These are phyloP conservation scores for Probaryconus sp. DNA, from an alignment of 1,140 invertebrate species.

Conservation along the genomic window DNA sequence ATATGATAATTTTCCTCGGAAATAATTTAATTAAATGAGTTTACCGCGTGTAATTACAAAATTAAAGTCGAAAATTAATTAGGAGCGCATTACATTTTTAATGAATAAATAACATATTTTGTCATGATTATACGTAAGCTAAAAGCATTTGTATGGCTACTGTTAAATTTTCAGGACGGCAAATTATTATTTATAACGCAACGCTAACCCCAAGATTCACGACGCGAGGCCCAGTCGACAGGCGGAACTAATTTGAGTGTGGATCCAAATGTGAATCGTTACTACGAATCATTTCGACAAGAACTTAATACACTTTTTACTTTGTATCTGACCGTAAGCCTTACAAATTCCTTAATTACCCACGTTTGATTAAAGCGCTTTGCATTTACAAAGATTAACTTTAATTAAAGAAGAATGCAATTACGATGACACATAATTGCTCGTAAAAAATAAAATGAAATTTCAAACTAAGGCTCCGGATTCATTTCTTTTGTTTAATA, in stretches of 20 bases:
- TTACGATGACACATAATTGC: neutral
- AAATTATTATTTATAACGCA: constrained; percentile 58
- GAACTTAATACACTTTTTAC: constrained; percentile 60
- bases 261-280: constrained; percentile 53
- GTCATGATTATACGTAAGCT: constrained; percentile 45
- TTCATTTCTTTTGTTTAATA: no score
- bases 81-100: constrained; percentile 42
- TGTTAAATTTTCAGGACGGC: constrained; percentile 45
- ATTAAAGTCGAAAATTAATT: constrained; percentile 51
- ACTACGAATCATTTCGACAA: constrained; percentile 55
- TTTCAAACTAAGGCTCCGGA: no score
- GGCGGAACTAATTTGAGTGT: constrained; percentile 51
- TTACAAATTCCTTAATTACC: constrained; percentile 20
- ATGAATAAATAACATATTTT: constrained; percentile 57
- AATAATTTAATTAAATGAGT: constrained; percentile 47
- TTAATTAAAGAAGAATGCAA: constrained; percentile 29
- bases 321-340: constrained; percentile 20
- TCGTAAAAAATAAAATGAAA: neutral
- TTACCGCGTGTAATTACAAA: constrained; percentile 37
- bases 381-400: constrained; percentile 20
- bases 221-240: constrained; percentile 41
- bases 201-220: constrained; percentile 50
- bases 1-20: constrained; percentile 36
- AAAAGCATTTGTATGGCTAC: constrained; percentile 45
- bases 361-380: constrained; percentile 39